Conservation (phyloP, 30 jellyfish, hydroid and myxozoan species). For the Sanderia malayensis region DNA sequence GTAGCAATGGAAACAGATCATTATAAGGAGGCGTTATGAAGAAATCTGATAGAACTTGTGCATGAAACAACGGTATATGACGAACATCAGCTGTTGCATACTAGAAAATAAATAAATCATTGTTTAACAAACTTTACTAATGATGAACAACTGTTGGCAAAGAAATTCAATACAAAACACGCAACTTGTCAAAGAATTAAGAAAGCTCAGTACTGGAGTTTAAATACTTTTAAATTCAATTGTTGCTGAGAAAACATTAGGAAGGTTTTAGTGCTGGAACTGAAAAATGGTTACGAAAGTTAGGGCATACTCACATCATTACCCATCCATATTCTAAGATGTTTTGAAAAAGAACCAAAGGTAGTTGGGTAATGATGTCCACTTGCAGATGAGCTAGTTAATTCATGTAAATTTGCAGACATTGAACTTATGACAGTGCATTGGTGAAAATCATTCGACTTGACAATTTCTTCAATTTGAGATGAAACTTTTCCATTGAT, state of each 20-base stretch:
- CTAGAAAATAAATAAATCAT: conserved; percentile 35
- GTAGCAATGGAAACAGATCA: conserved; percentile 66
- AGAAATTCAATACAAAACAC: too few relatives aligned
- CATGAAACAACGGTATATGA: conserved; percentile 68
- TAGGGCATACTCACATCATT: conserved; percentile 72
- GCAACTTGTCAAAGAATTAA: too few relatives aligned
- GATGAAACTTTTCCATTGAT: conserved; percentile 37
- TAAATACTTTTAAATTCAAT: too few relatives aligned
- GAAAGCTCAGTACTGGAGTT: too few relatives aligned
- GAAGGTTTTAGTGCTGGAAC: too few relatives aligned
- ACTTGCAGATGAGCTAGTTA: conserved; percentile 17
- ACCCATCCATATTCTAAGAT: conserved; percentile 76
- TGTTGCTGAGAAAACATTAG: too few relatives aligned
- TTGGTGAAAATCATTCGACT: conserved; percentile 68
- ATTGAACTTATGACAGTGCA: conserved; percentile 39
- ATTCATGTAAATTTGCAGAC: conserved; percentile 48
- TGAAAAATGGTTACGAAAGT: too few relatives aligned
- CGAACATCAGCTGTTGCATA: conserved; percentile 64
- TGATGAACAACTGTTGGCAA: too few relatives aligned
- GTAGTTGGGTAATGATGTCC: conserved; percentile 3
- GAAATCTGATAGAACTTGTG: conserved; percentile 41
- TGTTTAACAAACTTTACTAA: too few relatives aligned
- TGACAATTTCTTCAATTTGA: conserved; percentile 51
- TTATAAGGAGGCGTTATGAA: conserved; percentile 67
- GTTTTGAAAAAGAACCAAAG: conserved; percentile 42